Evolutionary conservation across 2,797 vertebrate species (phyloP), one percentile per base, ranked within the genome.

Genomic region (Myripristis jacobus): DNA sequence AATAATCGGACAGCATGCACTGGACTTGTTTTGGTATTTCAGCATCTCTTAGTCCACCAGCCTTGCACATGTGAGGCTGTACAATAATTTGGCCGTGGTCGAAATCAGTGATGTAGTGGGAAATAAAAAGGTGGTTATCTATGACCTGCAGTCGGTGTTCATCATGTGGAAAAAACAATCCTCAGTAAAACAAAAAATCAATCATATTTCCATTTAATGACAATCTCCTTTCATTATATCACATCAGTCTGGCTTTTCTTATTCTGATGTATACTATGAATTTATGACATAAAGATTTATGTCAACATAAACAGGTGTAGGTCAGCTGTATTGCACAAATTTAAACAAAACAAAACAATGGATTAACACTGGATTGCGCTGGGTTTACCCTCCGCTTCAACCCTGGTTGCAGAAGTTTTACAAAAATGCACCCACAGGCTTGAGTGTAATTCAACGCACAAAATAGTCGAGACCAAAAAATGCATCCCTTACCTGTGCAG

Each of bases 401-500:
- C 13, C 2, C 48, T 63, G 50, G 19, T 52, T 5, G 6, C 21
- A 22, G 12, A 83, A 87, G 77, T 85, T n/a, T 80, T 3, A 38
- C 18, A 67, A 53, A 59, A 64, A 55, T 48, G 22, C 44, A 60
- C 60, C 38, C 27, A 38, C 12, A 38, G 24, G 15, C n/a, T 38
- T 38, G 36, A 38, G 9, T 38, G 29, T 38, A 38, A 27, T 11
- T 29, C 6, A 27, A 66, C 1, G 36, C 56, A 24, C 16, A 64
- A 22, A 61, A 63, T 34, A 53, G 27, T 24, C 0, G 9, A 65
- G 13, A 67, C 19, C 59, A 41, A 53, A 24, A 31, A 46, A 57
- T 27, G 2, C 55, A 44, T 65, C 43, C 64, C 91, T 89, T 91
- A 93, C 92, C 92, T 92, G 89, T 73, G 56, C 63, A 16, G 62